Conservation (phyloP, 2,888 invertebrate species). For the Platycheirus albimanus region DNA sequence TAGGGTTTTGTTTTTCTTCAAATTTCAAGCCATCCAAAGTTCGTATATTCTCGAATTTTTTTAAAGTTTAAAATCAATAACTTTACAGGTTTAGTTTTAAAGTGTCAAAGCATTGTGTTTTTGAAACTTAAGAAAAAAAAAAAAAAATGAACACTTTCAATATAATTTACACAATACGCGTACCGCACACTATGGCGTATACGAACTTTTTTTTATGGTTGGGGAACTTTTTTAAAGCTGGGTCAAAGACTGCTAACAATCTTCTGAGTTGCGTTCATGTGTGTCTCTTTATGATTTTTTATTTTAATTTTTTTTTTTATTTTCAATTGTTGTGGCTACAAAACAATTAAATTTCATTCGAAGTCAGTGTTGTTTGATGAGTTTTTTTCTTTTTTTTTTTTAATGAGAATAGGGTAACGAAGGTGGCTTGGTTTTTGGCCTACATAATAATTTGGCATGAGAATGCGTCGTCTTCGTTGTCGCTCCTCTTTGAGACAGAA, state of each 20-base stretch:
- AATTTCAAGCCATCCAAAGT: no score
- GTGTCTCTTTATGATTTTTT: conserved; percentile 8
- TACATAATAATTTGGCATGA: conserved; percentile 26
- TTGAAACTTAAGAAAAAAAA: no score
- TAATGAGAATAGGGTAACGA: conserved; percentile 26
- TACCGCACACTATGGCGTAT: conserved; percentile 17
- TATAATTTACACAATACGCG: no score
- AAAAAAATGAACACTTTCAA: background rate
- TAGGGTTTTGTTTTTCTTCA: no score
- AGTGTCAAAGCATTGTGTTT: no score
- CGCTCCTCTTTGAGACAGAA: background rate
- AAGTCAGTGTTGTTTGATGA: background rate
- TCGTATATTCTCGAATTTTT: no score
- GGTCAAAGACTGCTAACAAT: conserved; percentile 47
- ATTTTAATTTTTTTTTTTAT: no score
- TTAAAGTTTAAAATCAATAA: no score
- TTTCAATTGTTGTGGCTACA: conserved; percentile 33
- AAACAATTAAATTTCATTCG: conserved; percentile 32
- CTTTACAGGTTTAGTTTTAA: no score
- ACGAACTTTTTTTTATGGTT: conserved; percentile 12
- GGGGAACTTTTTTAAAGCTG: conserved; percentile 12
- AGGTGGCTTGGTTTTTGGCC: conserved; percentile 24
- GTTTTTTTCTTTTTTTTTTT: no score
- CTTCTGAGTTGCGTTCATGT: conserved; percentile 11
- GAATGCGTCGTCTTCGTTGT: conserved; percentile 18